Evolutionary conservation across 2,888 invertebrate species (phyloP), one percentile per base, ranked within the genome.

Genomic region (Blera fallax): DNA sequence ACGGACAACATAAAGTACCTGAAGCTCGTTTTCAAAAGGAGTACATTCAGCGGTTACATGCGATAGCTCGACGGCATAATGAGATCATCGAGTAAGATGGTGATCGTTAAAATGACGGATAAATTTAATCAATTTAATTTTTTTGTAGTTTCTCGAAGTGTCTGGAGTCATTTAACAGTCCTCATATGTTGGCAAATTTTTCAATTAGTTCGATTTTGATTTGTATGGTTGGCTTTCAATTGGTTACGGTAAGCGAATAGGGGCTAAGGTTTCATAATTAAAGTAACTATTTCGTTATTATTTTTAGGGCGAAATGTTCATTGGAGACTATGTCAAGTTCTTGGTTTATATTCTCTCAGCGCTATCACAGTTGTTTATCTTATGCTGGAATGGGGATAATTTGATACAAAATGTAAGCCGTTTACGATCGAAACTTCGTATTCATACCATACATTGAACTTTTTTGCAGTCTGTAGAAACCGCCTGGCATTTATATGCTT

Each of bases 191-290:
- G 29, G 89, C 91, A 0, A 92, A 92, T 87, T 89, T 92, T 21
- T 88, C 89, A 10, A 90, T 92, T 60, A 92, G 92, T 29, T 90
- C 92, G 0, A 87, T 92, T 37, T 87, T 92, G 7, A 92, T 92
- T 73, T 92, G 92, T 67, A 90, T 92, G 90, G 91, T 92, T 16
- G 92, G 92, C 16, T 91, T 92, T 89, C 92, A 92, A 72, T 89
- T 92, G 58, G 90, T 91, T 0, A 91, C 91, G 18, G 91, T 91
- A 83, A 67, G 81, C 78, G 10, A 14, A 11, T n/a, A n/a, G 2
- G 11, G n/a, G n/a, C n/a, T n/a, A 34, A 37, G 37, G 37, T 3
- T 4, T 37, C 37, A 2, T n/a, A 37, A 1, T 14, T 14, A 14
- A 40, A 14, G 40, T 40, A 11, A 14, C 3, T 40, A 40, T 6